Conservation (phyloP, 2,888 invertebrate species). For the Nudaria mundana region DNA sequence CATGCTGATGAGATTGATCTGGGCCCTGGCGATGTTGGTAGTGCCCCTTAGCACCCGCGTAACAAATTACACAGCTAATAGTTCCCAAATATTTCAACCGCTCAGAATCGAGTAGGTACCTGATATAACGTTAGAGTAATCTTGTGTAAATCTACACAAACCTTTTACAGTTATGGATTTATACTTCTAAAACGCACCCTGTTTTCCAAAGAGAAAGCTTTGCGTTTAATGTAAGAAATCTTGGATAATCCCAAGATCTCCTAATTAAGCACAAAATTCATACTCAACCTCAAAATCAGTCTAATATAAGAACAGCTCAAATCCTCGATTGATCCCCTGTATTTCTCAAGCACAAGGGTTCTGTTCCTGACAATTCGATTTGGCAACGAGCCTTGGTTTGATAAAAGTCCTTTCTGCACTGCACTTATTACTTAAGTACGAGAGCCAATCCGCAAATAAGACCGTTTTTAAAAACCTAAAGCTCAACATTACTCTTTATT, state of each 20-base stretch:
- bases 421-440: slow-evolving; percentile 57
- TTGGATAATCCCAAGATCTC: background rate
- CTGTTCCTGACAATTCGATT: slow-evolving; percentile 75
- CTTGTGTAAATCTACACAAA: too few relatives aligned
- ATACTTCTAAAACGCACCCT: too few relatives aligned
- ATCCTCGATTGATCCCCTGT: slow-evolving; percentile 63
- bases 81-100: background rate
- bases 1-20: background rate
- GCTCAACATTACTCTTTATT: slow-evolving; percentile 19
- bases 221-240: background rate
- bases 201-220: background rate
- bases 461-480: slow-evolving; percentile 37
- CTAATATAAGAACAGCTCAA: slow-evolving; percentile 37
- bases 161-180: too few relatives aligned
- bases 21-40: background rate
- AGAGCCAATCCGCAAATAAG: slow-evolving; percentile 27
- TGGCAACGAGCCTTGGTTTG: slow-evolving; percentile 70
- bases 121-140: background rate
- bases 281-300: slow-evolving; percentile 9
- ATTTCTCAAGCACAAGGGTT: slow-evolving; percentile 66
- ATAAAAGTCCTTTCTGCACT: slow-evolving; percentile 65
- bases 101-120: background rate
- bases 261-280: background rate
- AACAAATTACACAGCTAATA: background rate
- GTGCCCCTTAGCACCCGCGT: background rate